Conservation (phyloP, 2,888 invertebrate genomes). For the Harpagoxenus sublaevis region DNA sequence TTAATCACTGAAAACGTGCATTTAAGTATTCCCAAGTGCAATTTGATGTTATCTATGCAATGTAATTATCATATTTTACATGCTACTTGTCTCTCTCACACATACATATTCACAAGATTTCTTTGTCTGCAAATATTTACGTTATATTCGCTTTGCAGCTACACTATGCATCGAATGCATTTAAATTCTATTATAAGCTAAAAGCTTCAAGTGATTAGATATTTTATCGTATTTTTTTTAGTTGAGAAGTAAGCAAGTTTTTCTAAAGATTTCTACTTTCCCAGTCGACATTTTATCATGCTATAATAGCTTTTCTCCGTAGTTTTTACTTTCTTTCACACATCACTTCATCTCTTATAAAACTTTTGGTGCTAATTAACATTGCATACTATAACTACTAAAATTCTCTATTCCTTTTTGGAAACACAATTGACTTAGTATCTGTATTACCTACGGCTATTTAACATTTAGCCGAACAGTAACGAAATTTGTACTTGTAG, state of each 20-base stretch:
- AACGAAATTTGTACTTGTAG: conserved; percentile 26
- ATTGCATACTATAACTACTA: not conserved
- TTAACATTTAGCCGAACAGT: not conserved
- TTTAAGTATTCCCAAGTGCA: conserved; percentile 50
- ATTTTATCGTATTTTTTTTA: not conserved
- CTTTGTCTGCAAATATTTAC: not conserved
- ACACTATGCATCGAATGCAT: not conserved
- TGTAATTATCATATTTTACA: conserved; percentile 49
- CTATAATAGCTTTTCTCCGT: not conserved
- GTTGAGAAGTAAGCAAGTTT: not conserved
- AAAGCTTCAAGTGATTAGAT: not conserved
- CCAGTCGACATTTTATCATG: not conserved
- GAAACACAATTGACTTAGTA: not conserved
- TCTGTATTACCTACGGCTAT: not conserved
- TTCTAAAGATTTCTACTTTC: conserved; percentile 18
- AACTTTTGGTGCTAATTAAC: not conserved
- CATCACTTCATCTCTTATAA: not conserved
- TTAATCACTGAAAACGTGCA: conserved; percentile 14
- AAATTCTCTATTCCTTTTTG: not conserved
- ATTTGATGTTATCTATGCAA: conserved; percentile 27
- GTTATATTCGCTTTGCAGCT: conserved; percentile 15
- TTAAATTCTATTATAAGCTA: not conserved
- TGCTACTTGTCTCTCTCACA: not conserved
- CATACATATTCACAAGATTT: not conserved
- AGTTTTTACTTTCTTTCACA: not conserved